Conservation (phyloP, 2,888 invertebrate species). For the Sarcophaga variegata region DNA sequence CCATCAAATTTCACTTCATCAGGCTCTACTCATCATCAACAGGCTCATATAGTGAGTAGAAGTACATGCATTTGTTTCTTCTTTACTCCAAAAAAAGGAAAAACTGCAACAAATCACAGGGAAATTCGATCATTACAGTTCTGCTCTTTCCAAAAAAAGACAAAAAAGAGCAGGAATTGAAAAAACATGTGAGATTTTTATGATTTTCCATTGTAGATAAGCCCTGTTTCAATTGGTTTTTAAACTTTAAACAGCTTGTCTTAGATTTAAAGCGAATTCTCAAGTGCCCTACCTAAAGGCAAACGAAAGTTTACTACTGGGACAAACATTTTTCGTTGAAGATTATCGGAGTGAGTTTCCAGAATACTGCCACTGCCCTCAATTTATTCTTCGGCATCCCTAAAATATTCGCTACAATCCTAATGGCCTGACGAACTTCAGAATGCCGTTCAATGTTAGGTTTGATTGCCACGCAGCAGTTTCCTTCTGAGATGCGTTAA, state of each 20-base stretch:
- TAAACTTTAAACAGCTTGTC: background rate
- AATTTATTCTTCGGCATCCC: too few species aligned
- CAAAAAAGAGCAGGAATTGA: background rate
- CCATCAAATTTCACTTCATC: slow-evolving; percentile 32
- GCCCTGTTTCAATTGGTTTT: slow-evolving; percentile 13
- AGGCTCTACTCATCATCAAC: background rate
- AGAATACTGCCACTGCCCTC: too few species aligned
- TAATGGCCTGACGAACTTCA: too few species aligned
- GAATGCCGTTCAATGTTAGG: too few species aligned
- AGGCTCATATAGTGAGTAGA: background rate
- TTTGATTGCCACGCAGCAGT: too few species aligned
- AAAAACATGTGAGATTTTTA: slow-evolving; percentile 59
- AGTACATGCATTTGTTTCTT: background rate
- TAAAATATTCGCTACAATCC: too few species aligned
- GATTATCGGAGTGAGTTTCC: too few species aligned
- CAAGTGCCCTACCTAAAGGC: background rate
- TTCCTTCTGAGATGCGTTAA: too few species aligned
- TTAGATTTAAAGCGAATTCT: background rate
- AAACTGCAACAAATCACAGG: slow-evolving; percentile 2
- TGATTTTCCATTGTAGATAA: slow-evolving; percentile 41
- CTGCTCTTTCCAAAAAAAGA: background rate
- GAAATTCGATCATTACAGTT: background rate
- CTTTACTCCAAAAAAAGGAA: background rate
- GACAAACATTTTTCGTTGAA: too few species aligned
- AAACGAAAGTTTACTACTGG: too few species aligned